Percentiles rank a stretch among this genome's conserved stretches.
Evolutionary conservation across 2,888 invertebrate genomes (phyloP).

Genomic region (Stenurella melanura): DNA sequence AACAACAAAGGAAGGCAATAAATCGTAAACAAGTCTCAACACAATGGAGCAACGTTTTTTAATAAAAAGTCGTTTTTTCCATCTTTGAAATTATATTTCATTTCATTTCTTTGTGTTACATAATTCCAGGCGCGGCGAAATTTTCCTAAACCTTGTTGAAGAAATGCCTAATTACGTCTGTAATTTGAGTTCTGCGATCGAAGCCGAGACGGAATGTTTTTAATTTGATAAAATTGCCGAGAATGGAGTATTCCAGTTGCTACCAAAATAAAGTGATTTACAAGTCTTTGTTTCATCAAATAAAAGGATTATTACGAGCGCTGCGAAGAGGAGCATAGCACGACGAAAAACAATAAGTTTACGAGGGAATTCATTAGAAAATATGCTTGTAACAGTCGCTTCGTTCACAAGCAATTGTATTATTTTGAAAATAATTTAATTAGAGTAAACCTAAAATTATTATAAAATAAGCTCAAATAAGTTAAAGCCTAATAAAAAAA

Average conservation of each 20-base stretch:
- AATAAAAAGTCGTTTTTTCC: constrained; percentile 23
- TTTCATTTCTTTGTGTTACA: constrained; percentile 31
- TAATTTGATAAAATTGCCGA: constrained; percentile 20
- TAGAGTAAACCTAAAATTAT: too few species aligned
- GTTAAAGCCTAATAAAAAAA: too few species aligned
- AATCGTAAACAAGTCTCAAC: constrained; percentile 38
- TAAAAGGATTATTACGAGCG: background rate
- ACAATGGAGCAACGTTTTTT: constrained; percentile 43
- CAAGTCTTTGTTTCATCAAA: constrained; percentile 19
- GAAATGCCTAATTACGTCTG: constrained; percentile 31
- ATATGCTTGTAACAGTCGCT: too few species aligned
- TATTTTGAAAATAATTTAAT: too few species aligned
- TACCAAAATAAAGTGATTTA: constrained; percentile 21
- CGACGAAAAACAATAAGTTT: background rate
- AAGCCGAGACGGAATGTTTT: constrained; percentile 14
- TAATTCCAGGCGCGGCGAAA: constrained; percentile 14
- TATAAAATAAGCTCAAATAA: too few species aligned
- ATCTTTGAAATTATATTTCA: constrained; percentile 20
- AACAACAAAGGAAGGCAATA: constrained; percentile 45
- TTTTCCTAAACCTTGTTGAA: constrained; percentile 16
- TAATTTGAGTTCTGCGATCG: constrained; percentile 32
- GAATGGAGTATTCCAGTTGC: background rate
- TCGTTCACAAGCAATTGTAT: too few species aligned
- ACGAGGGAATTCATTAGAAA: background rate
- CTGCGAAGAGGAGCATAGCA: background rate